Conservation (phyloP, 1,140 invertebrate genomes). For the Mycetomoellerius zeteki region DNA sequence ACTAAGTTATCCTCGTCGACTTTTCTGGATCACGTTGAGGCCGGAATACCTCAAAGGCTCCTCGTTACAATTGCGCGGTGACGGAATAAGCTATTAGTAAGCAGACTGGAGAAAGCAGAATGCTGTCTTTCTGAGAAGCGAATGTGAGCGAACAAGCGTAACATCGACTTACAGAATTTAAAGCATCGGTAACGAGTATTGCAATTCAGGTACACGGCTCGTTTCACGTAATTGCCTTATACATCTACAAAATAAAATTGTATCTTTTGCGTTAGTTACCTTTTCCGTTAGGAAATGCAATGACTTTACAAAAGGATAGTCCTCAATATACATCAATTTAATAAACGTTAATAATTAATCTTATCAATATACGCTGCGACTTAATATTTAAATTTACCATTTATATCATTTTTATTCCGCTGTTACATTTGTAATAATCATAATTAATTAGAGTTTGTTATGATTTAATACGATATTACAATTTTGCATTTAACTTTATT, state of each 20-base stretch:
- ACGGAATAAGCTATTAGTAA: slow-evolving; percentile 47
- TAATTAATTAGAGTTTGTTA: slow-evolving; percentile 2
- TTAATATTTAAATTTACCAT: not conserved
- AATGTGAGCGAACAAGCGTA: slow-evolving; percentile 4
- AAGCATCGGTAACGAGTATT: not conserved
- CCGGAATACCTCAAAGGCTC: slow-evolving; percentile 4
- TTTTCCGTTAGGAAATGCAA: not conserved
- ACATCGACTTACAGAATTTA: not conserved
- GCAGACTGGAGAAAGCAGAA: not conserved
- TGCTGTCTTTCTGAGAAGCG: slow-evolving; percentile 6
- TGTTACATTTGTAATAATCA: not conserved
- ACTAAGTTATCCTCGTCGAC: slow-evolving; percentile 8
- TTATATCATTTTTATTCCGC: not conserved
- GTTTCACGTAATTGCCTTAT: slow-evolving; percentile 12
- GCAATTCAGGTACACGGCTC: not conserved
- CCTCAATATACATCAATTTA: not conserved
- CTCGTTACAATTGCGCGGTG: slow-evolving; percentile 23
- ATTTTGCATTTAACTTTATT: slow-evolving; percentile 18
- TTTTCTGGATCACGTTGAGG: slow-evolving; percentile 10
- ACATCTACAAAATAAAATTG: not conserved
- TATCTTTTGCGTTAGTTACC: not conserved
- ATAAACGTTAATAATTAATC: not conserved
- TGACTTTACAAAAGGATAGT: not conserved
- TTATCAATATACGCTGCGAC: not conserved
- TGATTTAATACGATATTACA: not conserved